phyloP scores from a whole-genome alignment of 2,797 vertebrate species.

The Labroides dimidiatus region DNA sequence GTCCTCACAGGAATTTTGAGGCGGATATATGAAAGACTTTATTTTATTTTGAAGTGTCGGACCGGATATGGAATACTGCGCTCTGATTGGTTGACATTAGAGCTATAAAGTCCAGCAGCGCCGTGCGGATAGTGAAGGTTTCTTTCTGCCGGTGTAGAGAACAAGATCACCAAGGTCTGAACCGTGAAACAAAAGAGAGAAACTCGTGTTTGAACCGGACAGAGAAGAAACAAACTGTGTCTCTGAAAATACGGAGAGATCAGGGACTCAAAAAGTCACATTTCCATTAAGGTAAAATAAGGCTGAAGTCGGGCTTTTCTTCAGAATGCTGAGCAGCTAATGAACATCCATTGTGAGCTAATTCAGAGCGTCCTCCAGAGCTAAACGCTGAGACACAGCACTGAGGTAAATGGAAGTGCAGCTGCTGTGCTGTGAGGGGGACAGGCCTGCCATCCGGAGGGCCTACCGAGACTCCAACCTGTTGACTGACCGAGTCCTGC shows the following conservation, averaged over 20 bases:
- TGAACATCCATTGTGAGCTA: too few relatives aligned
- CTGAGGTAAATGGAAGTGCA: slow-evolving; percentile 87
- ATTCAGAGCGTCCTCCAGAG: slow-evolving; percentile 28
- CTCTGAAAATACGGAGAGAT: not conserved
- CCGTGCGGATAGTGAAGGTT: not conserved
- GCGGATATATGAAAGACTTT: not conserved
- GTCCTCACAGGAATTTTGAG: too few relatives aligned
- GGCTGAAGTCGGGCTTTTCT: not conserved
- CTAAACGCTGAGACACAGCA: slow-evolving; percentile 63
- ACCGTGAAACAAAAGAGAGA: slow-evolving; percentile 20
- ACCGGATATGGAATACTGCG: not conserved
- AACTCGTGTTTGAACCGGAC: not conserved
- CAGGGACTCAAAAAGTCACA: not conserved
- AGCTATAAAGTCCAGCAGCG: not conserved
- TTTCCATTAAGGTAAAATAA: not conserved
- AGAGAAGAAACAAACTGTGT: not conserved
- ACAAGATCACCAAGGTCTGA: fast-evolving
- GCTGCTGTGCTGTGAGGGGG: slow-evolving; percentile 93
- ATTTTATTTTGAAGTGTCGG: slow-evolving; percentile 15
- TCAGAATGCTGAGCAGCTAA: slow-evolving; percentile 21
- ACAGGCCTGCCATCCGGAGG: slow-evolving; percentile 86
- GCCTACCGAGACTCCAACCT: slow-evolving; percentile 93
- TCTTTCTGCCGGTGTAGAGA: not conserved
- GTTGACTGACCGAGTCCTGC: slow-evolving; percentile 92
- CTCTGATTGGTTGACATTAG: not conserved